Conservation (phyloP, 2,888 invertebrate species). For the Drosophila demipolita region DNA sequence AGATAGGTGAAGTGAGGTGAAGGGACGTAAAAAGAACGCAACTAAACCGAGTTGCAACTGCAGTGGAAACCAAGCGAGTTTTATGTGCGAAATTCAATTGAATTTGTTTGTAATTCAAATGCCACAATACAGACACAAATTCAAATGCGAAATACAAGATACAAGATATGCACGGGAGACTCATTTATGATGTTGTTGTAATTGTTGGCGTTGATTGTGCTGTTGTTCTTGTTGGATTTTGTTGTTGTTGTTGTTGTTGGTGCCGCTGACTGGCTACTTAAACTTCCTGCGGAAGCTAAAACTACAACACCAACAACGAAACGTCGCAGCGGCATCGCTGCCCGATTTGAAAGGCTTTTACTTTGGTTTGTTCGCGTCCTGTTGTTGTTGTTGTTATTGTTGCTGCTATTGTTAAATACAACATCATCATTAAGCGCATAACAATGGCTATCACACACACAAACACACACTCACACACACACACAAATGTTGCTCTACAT, state of each 20-base stretch:
- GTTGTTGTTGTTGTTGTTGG: slow-evolving; percentile 34
- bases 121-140: slow-evolving; percentile 25
- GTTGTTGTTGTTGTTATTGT: slow-evolving; percentile 24
- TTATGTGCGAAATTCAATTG: slow-evolving; percentile 63
- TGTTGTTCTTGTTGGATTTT: slow-evolving; percentile 30
- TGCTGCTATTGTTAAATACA: slow-evolving; percentile 72
- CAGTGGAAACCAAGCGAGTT: slow-evolving; percentile 62
- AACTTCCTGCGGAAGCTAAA: slow-evolving; percentile 78
- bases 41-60: slow-evolving; percentile 19
- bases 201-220: slow-evolving; percentile 21
- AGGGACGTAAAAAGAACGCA: slow-evolving; percentile 14
- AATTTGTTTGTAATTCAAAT: slow-evolving; percentile 64
- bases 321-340: slow-evolving; percentile 38
- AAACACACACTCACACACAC: slow-evolving; percentile 14
- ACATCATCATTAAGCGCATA: slow-evolving; percentile 78
- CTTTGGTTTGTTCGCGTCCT: slow-evolving; percentile 34
- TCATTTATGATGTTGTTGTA: slow-evolving; percentile 23
- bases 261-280: slow-evolving; percentile 64
- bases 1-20: slow-evolving; percentile 27
- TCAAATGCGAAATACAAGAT: slow-evolving; percentile 37
- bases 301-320: slow-evolving; percentile 49
- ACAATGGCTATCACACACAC: slow-evolving; percentile 65
- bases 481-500: slow-evolving; percentile 6
- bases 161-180: slow-evolving; percentile 28
- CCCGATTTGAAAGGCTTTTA: slow-evolving; percentile 60